Base-by-base conservation (phyloP, 1,140 invertebrate genomes). In the Cylas formicarius region DNA sequence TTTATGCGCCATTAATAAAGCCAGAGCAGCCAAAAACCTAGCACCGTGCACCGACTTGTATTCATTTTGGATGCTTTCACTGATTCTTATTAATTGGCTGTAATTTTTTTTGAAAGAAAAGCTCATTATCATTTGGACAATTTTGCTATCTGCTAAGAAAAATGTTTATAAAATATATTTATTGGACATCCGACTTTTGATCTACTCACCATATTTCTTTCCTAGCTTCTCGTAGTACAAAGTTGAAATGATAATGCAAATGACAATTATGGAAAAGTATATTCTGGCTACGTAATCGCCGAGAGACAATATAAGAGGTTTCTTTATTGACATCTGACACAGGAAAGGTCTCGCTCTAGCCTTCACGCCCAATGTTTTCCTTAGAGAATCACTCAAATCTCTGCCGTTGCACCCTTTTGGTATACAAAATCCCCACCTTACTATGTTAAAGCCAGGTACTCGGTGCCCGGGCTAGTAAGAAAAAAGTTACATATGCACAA, bases 1-100 rank as follows among this genome's bases (percentile, higher is more conserved):
- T 59, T 85, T 84, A 47, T 85, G 82, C 1, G 77, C 74, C 2
- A 82, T 31, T 4, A 84, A 58, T 26, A 85, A 59, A 49, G 77
- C 73, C 1, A 78, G 41, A 4, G 80, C 80, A 53, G 81, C 82
- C 2, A 84, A 54, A 3, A 74, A 73, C 54, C 82, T 65, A 11
- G 82, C 71, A 1, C 80, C 80, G 57, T 85, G 81, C 2, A 83
- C 63, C 7, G 72, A 72, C 20, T 70, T 70, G 28, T 82, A 75
- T 49, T 78, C 76, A 17, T 81, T 78, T 11, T 42, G n/a, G n/a
- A n/a, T 50, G 24, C 69, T 65, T 40, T 72, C 63, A 8, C 38
- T 47, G 22, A 74, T 53, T 26, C 69, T 75, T 10, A 77, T 61
- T 3, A 82, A 61, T 54, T 71, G 70, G 21, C 62, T 61, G 0